Evolutionary conservation across 2,888 invertebrate species (phyloP), one percentile per base, ranked within the genome.

Genomic region (Diogma glabrata): DNA sequence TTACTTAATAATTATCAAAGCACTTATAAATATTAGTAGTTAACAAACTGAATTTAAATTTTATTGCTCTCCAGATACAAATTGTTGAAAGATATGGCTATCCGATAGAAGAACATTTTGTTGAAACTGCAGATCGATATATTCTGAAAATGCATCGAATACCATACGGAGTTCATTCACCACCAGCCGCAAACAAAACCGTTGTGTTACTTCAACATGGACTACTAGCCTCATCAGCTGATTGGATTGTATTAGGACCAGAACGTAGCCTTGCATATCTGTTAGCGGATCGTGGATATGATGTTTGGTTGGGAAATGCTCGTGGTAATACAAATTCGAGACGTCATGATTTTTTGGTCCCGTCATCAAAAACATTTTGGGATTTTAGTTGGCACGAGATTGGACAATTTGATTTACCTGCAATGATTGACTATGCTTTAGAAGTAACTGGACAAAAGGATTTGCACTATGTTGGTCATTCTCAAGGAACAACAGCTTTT

Each of bases 51-150:
- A n/a, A n/a, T n/a, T n/a, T n/a, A n/a, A n/a, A n/a, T n/a, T n/a
- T n/a, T n/a, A n/a, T n/a, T n/a, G n/a, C n/a, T n/a, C n/a, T n/a
- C n/a, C 22, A 73, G 73, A 68, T 69, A 0, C 70, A 76, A 58
- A 65, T 82, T 51, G 72, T 82, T 23, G 64, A 65, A 51, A 77
- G 79, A 59, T 78, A 82, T 60, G 75, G 77, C 8, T 86, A 85
- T 63, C 74, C 75, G 9, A 65, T 77, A 23, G 84, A 86, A 67
- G 72, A 72, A 33, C 81, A 86, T 63, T 62, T 64, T 12, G 77
- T 84, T 19, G 72, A 71, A 46, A 92, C 91, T 1, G 64, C 73
- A 28, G 91, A 92, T 71, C 87, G 86, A 2, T 91, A 87, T 63
- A 77, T 87, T 22, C 71, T 92, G 57, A 74, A 77, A 53, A 62